phyloP scores from a whole-genome alignment of 2,113 vertebrate species.

The Collichthys lucidus region DNA sequence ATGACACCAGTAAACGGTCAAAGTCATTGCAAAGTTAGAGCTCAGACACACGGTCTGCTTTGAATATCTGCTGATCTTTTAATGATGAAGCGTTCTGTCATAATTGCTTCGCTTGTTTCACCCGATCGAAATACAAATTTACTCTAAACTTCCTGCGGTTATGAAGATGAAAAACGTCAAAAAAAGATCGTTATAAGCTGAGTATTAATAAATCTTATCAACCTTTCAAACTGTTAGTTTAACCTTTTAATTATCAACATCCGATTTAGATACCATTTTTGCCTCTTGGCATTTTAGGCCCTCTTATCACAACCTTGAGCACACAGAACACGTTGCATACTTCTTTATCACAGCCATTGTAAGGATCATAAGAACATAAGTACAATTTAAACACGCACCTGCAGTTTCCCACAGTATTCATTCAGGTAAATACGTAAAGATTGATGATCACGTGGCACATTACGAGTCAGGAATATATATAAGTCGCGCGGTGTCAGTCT shows the following conservation, averaged over 20 bases:
- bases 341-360: neutral
- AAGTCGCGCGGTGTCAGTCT: slow-evolving; percentile 15
- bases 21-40: no score
- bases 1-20: no score
- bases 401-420: neutral
- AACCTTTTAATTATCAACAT: slow-evolving; percentile 7
- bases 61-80: no score
- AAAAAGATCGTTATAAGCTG: neutral
- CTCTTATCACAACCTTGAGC: neutral
- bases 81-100: no score
- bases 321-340: neutral
- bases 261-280: slow-evolving; percentile 4
- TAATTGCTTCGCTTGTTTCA: no score
- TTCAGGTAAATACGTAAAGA: neutral
- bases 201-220: neutral
- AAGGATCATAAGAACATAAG: neutral
- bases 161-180: no score
- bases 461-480: slow-evolving; percentile 19
- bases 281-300: neutral
- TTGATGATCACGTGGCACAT: slow-evolving; percentile 1
- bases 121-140: no score
- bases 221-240: neutral
- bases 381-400: neutral
- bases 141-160: no score
- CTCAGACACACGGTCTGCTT: no score